phyloP scores from a whole-genome alignment of 1,140 invertebrate genomes.

The Ooceraea biroi region DNA sequence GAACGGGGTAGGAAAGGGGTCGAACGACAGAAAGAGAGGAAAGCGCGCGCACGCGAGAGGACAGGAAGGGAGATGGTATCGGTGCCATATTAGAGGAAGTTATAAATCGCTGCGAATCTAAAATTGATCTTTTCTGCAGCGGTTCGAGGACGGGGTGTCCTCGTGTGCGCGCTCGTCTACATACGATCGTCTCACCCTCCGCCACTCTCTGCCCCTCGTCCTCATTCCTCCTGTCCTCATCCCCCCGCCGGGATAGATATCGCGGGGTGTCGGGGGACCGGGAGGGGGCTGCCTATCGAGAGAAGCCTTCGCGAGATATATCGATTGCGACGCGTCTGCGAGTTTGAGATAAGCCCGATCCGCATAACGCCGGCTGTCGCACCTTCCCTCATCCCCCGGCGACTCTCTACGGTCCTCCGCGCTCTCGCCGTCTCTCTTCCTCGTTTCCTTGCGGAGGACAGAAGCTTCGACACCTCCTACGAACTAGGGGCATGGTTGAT shows the following conservation, averaged over 20 bases:
- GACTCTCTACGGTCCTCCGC: conserved; percentile 52
- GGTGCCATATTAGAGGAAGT: conserved; percentile 86
- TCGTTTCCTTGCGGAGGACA: conserved; percentile 17
- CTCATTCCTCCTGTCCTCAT: conserved; percentile 1
- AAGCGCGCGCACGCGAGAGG: conserved; percentile 80
- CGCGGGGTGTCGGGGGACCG: conserved; percentile 45
- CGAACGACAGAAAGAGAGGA: conserved; percentile 79
- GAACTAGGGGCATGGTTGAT: not conserved
- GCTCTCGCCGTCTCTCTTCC: not conserved
- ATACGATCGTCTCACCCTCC: conserved; percentile 77
- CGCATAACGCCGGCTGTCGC: conserved; percentile 74
- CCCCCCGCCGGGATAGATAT: conserved; percentile 48
- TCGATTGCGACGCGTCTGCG: conserved; percentile 85
- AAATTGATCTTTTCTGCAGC: conserved; percentile 86
- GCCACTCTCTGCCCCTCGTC: conserved; percentile 54
- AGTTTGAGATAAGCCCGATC: conserved; percentile 83
- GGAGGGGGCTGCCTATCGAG: conserved; percentile 73
- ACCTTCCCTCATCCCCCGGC: conserved; percentile 46
- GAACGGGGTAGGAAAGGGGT: conserved; percentile 26
- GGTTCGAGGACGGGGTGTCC: conserved; percentile 61
- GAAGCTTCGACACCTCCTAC: conserved; percentile 43
- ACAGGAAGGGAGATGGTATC: conserved; percentile 78
- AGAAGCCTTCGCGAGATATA: conserved; percentile 77
- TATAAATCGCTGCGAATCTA: conserved; percentile 86
- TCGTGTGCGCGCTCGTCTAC: conserved; percentile 57